These are phyloP conservation scores for Drosophila kuntzei DNA, from an alignment of 2,888 invertebrate genomes.

Conservation along the genomic window DNA sequence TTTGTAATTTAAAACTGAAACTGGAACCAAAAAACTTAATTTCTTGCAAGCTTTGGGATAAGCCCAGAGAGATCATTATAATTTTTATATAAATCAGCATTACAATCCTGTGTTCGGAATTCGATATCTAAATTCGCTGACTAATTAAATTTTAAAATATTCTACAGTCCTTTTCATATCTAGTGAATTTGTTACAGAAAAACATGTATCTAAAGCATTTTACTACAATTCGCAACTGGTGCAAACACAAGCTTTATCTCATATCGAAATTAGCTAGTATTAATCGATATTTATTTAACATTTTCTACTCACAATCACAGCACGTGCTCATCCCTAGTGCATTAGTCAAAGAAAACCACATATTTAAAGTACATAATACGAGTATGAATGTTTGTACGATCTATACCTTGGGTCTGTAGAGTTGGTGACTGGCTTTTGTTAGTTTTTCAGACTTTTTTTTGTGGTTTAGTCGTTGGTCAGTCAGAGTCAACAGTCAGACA, in stretches of 20 bases:
- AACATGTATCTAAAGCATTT: not conserved
- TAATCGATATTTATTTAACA: not conserved
- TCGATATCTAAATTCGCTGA: no score
- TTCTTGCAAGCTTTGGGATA: no score
- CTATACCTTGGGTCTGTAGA: conserved; percentile 10
- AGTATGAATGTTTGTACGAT: conserved; percentile 12
- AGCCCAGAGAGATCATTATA: no score
- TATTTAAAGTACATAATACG: conserved; percentile 18
- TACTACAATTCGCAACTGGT: not conserved
- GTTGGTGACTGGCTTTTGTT: conserved; percentile 47
- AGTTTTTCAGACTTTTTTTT: conserved; percentile 27
- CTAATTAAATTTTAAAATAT: no score
- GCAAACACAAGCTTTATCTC: not conserved
- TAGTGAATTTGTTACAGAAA: not conserved
- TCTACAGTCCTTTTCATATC: not conserved
- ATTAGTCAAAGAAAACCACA: conserved; percentile 18
- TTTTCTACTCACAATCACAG: not conserved
- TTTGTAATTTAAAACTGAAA: no score
- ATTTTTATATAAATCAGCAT: no score
- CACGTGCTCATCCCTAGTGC: conserved; percentile 35
- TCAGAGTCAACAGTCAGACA: conserved; percentile 34
- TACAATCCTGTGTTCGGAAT: no score
- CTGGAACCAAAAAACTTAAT: no score
- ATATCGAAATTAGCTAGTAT: no score
- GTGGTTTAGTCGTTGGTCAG: conserved; percentile 41